Evolutionary conservation across 2,113 vertebrate species (phyloP), one percentile per base, ranked within the genome.

Genomic region (Spea bombifrons): DNA sequence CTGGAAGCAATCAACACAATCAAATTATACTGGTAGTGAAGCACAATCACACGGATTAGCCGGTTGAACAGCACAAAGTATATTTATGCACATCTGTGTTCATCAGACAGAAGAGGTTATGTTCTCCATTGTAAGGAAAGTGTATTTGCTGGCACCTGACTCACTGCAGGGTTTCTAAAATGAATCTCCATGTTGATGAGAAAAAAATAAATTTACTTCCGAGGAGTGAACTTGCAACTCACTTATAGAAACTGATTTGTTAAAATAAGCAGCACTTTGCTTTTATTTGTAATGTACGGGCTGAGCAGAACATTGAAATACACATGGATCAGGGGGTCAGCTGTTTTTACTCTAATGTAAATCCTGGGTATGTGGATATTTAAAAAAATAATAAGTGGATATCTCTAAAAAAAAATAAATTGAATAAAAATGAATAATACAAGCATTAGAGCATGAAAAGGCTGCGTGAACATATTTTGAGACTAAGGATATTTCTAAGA

Each of bases 61-160:
- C 84, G 84, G 82, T 76, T 84, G 84, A 88, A 84, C 77, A 75
- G 85, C 86, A 85, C 86, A 85, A 88, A 48, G 45, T 13, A 44
- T 68, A 46, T 67, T 67, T 48, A 48, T 48, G 47, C 43, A 10
- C 66, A 48, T 85, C 86, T 86, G 83, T 82, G 82, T 81, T 88
- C 84, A 86, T 88, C 87, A 89, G 85, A 86, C 84, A 89, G 83
- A 84, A 83, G 85, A 84, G 83, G 85, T 87, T 1, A 4, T 85
- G 80, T 83, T 88, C 88, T 89, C 86, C 85, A 87, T 83, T 86
- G 83, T 83, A 82, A 87, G 86, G 86, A 87, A 86, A 89, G 87
- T 87, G 87, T 85, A 84, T 55, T 86, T 82, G 81, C 82, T 84
- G 85, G 84, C 84, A 87, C 86, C 82, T 86, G 83, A 74, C 72